Evolutionary conservation across 1,140 invertebrate species (phyloP).

Genomic region (Homarus americanus): DNA sequence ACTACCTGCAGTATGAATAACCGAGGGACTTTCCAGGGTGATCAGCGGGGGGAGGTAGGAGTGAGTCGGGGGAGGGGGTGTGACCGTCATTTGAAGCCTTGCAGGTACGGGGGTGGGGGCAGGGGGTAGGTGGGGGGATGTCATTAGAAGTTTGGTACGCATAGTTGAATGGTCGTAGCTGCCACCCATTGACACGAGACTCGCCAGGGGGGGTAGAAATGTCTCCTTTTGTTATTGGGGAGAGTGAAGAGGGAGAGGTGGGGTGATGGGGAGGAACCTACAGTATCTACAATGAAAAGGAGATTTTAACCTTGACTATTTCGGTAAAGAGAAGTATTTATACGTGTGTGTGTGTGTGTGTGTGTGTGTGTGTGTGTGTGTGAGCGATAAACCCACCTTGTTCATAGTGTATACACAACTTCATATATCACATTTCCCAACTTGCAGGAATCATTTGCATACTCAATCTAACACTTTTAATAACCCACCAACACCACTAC

Average conservation of each 20-base stretch:
- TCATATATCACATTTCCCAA: too few relatives aligned
- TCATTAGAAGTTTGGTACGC: not conserved
- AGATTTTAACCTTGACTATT: too few relatives aligned
- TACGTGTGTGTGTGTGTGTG: not conserved
- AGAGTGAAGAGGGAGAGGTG: not conserved
- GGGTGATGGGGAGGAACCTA: not conserved
- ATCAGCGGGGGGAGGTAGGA: too few relatives aligned
- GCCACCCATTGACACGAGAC: not conserved
- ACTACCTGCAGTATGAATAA: not conserved
- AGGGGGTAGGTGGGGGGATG: too few relatives aligned
- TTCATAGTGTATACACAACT: too few relatives aligned
- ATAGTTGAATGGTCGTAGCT: not conserved
- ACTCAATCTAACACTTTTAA: too few relatives aligned
- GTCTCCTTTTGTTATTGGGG: not conserved
- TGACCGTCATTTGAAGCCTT: not conserved
- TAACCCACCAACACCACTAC: too few relatives aligned
- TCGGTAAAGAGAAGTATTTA: too few relatives aligned
- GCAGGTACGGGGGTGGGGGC: too few relatives aligned
- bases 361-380: not conserved
- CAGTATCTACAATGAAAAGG: too few relatives aligned
- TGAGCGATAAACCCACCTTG: not conserved
- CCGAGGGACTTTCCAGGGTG: not conserved
- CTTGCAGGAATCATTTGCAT: too few relatives aligned
- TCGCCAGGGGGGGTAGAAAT: not conserved
- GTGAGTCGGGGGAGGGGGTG: too few relatives aligned